phyloP scores from a whole-genome alignment of 2,797 vertebrate genomes.

The Rhinoraja longicauda region DNA sequence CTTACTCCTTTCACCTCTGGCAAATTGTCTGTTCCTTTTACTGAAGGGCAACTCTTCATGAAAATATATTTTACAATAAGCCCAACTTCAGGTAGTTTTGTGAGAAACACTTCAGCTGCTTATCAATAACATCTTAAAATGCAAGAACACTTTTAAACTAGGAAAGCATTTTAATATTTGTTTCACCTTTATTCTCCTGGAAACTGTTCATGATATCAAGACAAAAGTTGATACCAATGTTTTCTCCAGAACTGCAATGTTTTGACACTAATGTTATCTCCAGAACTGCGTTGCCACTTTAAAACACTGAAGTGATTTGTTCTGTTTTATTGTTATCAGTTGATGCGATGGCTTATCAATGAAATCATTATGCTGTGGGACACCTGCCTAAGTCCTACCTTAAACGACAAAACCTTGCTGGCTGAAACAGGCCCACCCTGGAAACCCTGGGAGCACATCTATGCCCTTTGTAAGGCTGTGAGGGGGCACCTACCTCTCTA shows the following conservation, averaged over 20 bases:
- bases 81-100: not conserved
- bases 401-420: constrained; percentile 46
- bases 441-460: constrained; percentile 93
- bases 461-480: constrained; percentile 74
- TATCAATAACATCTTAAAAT: not conserved
- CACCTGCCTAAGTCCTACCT: constrained; percentile 50
- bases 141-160: not conserved
- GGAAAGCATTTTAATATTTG: not conserved
- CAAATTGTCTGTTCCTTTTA: not conserved
- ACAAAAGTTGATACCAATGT: not conserved
- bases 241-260: not conserved
- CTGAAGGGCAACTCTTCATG: not conserved
- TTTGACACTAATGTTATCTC: too few species aligned
- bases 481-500: constrained; percentile 74
- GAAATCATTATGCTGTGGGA: constrained; percentile 79
- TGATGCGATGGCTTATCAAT: constrained; percentile 85
- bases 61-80: not conserved
- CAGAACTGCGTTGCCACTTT: not conserved
- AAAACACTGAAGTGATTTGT: not conserved
- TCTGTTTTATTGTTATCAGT: constrained; percentile 54
- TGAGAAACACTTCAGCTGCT: not conserved
- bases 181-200: not conserved
- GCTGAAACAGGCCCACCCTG: constrained; percentile 51
- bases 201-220: not conserved
- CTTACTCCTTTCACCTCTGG: not conserved